These are phyloP conservation scores for Autographa gamma DNA, from an alignment of 2,888 invertebrate species.

Conservation along the genomic window DNA sequence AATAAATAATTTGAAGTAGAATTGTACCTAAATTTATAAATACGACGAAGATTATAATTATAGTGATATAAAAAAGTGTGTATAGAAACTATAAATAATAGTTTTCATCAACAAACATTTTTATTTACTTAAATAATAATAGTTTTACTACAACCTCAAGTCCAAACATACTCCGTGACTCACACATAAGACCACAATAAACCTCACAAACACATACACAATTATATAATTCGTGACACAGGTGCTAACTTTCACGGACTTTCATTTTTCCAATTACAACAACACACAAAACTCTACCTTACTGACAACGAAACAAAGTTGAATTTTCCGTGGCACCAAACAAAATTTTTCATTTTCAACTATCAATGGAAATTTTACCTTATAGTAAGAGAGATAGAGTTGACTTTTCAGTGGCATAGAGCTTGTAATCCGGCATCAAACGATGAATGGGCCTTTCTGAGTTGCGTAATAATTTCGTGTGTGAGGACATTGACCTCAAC, in stretches of 20 bases:
- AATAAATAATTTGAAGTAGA: too few species aligned
- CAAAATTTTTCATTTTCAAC: neutral
- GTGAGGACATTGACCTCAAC: slow-evolving; percentile 49
- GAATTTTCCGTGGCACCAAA: slow-evolving; percentile 1
- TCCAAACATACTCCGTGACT: slow-evolving; percentile 34
- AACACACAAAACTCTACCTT: slow-evolving; percentile 35
- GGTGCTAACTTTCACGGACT: slow-evolving; percentile 75
- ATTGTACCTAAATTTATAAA: too few species aligned
- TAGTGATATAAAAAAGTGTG: too few species aligned
- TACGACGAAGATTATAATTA: too few species aligned
- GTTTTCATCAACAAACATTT: neutral
- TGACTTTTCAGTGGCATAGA: neutral
- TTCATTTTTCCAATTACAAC: slow-evolving; percentile 70
- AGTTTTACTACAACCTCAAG: slow-evolving; percentile 2
- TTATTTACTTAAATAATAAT: neutral
- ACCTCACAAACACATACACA: slow-evolving; percentile 47
- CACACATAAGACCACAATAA: slow-evolving; percentile 39
- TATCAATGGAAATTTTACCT: neutral
- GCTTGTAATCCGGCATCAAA: slow-evolving; percentile 33
- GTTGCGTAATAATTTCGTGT: slow-evolving; percentile 50
- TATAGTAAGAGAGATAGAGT: fast-evolving
- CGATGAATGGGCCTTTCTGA: slow-evolving; percentile 56
- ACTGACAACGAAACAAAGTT: fast-evolving
- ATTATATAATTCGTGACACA: slow-evolving; percentile 60
- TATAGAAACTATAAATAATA: too few species aligned